Conservation (phyloP, 2,113 vertebrate genomes). For the mouse (Mus musculus) region DNA sequence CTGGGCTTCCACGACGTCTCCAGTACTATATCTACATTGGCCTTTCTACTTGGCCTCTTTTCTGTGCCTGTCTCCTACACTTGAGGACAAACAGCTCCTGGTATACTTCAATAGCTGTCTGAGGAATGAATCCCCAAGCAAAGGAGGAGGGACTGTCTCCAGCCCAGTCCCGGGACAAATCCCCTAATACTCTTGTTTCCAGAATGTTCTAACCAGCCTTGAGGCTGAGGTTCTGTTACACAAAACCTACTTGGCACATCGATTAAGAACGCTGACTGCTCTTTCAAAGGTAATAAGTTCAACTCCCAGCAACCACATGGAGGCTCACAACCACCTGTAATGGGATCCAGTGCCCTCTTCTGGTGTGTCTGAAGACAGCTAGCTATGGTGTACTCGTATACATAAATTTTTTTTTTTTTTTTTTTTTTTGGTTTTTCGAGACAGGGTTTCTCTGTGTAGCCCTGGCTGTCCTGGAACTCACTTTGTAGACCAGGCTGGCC, state of each 20-base stretch:
- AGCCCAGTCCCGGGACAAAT: background rate
- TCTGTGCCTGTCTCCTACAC: background rate
- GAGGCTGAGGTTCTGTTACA: background rate
- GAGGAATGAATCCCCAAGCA: background rate
- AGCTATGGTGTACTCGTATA: no score
- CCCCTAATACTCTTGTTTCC: background rate
- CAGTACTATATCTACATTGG: background rate
- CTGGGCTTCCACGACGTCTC: background rate
- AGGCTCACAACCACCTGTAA: no score
- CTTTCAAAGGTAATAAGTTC: no score
- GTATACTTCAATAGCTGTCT: background rate
- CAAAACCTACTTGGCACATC: background rate
- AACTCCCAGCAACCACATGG: no score
- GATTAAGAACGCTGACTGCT: no score
- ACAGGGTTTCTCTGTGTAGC: no score
- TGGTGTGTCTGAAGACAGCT: no score
- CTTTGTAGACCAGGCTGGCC: no score
- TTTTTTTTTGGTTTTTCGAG: no score
- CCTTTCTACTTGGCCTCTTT: background rate
- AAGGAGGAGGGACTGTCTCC: background rate
- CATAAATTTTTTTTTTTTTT: no score
- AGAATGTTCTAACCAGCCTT: background rate
- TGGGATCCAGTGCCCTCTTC: no score
- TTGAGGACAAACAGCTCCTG: background rate
- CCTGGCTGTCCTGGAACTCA: no score